These are phyloP conservation scores for Trissolcus japonicus DNA, from an alignment of 2,888 invertebrate species.

Conservation along the genomic window DNA sequence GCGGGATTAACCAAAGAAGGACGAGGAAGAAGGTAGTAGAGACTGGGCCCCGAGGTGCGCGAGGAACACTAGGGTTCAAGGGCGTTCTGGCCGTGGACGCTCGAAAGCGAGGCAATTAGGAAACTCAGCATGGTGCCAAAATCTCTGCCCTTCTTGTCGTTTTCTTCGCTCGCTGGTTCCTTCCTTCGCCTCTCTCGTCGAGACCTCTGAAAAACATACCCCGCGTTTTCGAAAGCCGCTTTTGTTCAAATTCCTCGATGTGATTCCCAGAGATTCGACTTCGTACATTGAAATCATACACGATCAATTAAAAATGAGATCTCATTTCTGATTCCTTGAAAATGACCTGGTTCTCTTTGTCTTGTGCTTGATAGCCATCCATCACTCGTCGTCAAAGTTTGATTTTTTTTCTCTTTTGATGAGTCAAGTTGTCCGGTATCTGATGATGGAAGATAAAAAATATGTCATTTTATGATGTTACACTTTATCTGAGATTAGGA, in stretches of 20 bases:
- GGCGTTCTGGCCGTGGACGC: slow-evolving; percentile 67
- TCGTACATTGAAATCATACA: background rate
- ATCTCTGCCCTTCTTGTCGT: slow-evolving; percentile 66
- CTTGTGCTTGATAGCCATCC: too few relatives aligned
- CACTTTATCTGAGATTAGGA: too few relatives aligned
- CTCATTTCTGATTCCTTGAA: background rate
- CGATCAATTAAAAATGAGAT: background rate
- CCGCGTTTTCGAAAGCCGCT: background rate
- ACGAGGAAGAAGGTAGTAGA: slow-evolving; percentile 60
- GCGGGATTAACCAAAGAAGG: slow-evolving; percentile 57
- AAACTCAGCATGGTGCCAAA: slow-evolving; percentile 74
- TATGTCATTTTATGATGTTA: too few relatives aligned
- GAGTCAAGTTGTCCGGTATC: too few relatives aligned
- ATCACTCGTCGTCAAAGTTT: too few relatives aligned
- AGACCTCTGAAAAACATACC: slow-evolving; percentile 1
- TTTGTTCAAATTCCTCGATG: background rate
- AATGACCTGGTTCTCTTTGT: background rate
- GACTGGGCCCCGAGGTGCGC: slow-evolving; percentile 60
- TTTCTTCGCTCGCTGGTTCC: slow-evolving; percentile 54
- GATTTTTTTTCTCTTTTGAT: too few relatives aligned
- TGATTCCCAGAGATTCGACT: background rate
- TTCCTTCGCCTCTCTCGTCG: slow-evolving; percentile 54
- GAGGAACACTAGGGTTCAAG: slow-evolving; percentile 70
- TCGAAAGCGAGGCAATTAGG: slow-evolving; percentile 74
- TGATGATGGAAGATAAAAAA: too few relatives aligned